A percentile compares a stretch with the other conserved stretches of the same genome.
These are phyloP conservation scores for Siniperca undulata DNA, from an alignment of 2,797 vertebrate genomes.

Conservation along the genomic window DNA sequence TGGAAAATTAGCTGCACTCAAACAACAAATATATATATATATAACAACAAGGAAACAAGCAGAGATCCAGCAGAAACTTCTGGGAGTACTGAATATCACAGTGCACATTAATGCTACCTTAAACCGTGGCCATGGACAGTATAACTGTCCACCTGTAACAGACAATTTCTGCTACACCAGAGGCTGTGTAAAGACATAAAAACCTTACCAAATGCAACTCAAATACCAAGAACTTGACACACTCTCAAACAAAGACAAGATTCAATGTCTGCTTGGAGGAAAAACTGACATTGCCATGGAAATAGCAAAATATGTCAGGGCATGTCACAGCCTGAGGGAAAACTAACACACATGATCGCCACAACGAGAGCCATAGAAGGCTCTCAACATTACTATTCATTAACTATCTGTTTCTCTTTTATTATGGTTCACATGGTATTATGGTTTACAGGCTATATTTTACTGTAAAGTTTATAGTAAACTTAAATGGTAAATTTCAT, in stretches of 20 bases:
- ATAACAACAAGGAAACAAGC: background rate
- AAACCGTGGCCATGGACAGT: background rate
- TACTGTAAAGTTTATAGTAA: background rate
- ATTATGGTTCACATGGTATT: background rate
- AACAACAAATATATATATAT: background rate
- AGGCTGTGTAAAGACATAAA: background rate
- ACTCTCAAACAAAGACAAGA: background rate
- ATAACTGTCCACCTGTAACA: background rate
- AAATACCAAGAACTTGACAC: background rate
- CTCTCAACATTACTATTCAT: background rate
- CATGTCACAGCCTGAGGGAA: background rate
- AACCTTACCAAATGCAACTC: background rate
- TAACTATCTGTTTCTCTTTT: background rate
- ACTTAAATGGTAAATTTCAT: background rate
- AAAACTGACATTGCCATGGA: background rate
- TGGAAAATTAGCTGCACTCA: slow-evolving; percentile 18
- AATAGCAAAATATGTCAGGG: background rate
- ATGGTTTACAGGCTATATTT: background rate
- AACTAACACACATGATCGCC: background rate
- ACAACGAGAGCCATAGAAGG: background rate
- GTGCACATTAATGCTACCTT: background rate
- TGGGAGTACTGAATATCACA: background rate
- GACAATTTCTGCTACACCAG: background rate
- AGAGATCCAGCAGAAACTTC: background rate
- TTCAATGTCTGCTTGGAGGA: background rate